Evolutionary conservation across 2,888 invertebrate genomes (phyloP).

Genomic region (Timema cristinae): DNA sequence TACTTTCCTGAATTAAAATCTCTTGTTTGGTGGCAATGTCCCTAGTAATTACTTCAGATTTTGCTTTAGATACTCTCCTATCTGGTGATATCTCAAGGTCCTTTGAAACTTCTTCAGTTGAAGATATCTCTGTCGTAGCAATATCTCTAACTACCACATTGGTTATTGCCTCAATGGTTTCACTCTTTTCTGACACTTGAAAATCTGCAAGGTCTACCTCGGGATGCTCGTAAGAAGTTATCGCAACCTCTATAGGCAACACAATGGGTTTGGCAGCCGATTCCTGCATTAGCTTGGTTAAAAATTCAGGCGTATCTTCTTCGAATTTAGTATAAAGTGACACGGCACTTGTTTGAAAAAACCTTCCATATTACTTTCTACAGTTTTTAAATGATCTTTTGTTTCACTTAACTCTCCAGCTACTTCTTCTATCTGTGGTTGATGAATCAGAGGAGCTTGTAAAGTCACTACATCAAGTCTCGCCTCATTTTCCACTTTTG

Average conservation of each 20-base stretch:
- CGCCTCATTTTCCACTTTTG: too few species aligned
- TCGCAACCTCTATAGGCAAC: neutral
- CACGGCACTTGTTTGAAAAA: neutral
- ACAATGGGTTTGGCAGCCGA: neutral
- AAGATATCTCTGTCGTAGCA: conserved; percentile 16
- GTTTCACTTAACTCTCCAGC: too few species aligned
- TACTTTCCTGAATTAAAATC: conserved; percentile 1
- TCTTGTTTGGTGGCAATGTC: conserved; percentile 23
- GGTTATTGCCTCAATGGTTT: neutral
- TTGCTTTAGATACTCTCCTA: conserved; percentile 15
- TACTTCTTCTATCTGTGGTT: too few species aligned
- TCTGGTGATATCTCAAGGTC: neutral
- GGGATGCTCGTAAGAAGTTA: neutral
- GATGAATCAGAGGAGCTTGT: too few species aligned
- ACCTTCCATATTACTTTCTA: too few species aligned
- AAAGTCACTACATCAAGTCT: too few species aligned
- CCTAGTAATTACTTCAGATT: conserved; percentile 14
- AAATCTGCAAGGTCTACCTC: neutral
- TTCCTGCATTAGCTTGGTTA: neutral
- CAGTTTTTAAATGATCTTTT: too few species aligned
- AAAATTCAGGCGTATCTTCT: conserved; percentile 6
- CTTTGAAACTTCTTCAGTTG: conserved; percentile 11
- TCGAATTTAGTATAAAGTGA: conserved; percentile 1
- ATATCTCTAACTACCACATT: conserved; percentile 9
- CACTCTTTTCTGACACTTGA: conserved; percentile 1